Conservation (phyloP, 2,797 vertebrate genomes). For the Sebastes hubbsi region DNA sequence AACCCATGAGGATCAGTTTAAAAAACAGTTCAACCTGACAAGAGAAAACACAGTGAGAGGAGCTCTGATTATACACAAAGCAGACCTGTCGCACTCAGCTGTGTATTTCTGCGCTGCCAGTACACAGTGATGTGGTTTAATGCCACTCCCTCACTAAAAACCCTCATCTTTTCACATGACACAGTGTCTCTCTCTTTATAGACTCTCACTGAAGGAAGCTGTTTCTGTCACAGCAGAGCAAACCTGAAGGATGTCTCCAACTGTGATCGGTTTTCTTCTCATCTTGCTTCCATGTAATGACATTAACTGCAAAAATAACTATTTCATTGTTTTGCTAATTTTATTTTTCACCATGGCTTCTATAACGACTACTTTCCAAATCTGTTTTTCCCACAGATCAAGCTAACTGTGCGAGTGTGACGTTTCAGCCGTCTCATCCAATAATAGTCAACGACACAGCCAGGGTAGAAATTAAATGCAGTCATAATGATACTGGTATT, state of each 20-base stretch:
- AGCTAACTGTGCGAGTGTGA: too few species aligned
- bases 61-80: neutral
- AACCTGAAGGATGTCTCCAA: conserved; percentile 7
- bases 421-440: too few species aligned
- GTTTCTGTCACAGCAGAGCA: neutral
- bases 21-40: conserved; percentile 41
- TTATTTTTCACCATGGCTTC: too few species aligned
- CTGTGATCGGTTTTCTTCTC: conserved; percentile 28
- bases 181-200: neutral
- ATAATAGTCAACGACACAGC: too few species aligned
- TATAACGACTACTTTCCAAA: too few species aligned
- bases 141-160: neutral
- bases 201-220: neutral
- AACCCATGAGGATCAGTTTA: conserved; percentile 23
- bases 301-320: neutral
- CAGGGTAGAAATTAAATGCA: too few species aligned
- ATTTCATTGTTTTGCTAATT: too few species aligned
- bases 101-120: neutral
- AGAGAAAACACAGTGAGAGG: neutral
- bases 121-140: neutral
- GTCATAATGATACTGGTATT: too few species aligned
- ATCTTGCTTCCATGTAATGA: conserved; percentile 40
- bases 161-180: neutral
- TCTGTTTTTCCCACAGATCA: too few species aligned
- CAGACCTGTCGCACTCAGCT: neutral